phyloP scores from a whole-genome alignment of 2,888 invertebrate species.

The Apamea crenata region DNA sequence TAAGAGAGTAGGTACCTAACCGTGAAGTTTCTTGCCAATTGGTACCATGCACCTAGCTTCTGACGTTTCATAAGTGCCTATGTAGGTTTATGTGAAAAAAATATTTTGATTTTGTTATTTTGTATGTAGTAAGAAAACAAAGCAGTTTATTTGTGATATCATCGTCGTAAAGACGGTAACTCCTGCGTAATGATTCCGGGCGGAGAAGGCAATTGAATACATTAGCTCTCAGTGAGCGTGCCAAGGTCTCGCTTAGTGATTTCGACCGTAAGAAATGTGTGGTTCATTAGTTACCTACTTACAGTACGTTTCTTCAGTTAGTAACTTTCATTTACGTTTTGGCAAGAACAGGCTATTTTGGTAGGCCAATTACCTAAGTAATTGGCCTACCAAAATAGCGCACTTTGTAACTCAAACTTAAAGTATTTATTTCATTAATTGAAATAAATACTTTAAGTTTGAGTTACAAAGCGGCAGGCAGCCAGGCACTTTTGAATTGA shows the following conservation, averaged over 20 bases:
- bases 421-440: no score
- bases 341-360: no score
- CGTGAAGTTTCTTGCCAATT: no score
- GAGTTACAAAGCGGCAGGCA: no score
- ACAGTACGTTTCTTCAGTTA: not conserved
- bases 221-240: conserved; percentile 29
- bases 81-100: no score
- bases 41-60: not conserved
- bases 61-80: not conserved
- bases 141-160: conserved; percentile 30
- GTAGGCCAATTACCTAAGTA: no score
- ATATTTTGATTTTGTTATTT: no score
- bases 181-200: conserved; percentile 7
- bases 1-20: no score
- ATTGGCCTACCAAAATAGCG: not conserved
- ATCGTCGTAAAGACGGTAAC: conserved; percentile 21
- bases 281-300: not conserved
- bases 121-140: not conserved
- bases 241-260: conserved; percentile 12
- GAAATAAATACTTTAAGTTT: no score
- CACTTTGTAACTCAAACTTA: not conserved
- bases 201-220: conserved; percentile 40
- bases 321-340: no score
- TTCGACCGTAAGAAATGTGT: not conserved
- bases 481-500: no score